Conservation (phyloP, 2,888 invertebrate genomes). For the Galeopsomyia nigrocyanea region DNA sequence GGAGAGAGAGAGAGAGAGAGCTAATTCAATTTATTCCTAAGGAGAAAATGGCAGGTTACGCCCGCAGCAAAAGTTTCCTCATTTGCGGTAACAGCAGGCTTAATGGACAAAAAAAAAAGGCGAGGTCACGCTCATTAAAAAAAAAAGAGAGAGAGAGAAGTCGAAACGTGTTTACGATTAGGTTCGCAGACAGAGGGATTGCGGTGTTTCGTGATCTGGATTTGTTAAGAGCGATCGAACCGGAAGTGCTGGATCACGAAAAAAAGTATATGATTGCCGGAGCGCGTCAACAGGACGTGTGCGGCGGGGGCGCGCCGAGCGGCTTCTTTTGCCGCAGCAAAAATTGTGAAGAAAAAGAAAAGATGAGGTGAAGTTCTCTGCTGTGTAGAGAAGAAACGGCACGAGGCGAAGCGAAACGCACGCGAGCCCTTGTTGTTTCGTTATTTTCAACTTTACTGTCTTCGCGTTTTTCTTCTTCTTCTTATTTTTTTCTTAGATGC, state of each 20-base stretch:
- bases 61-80: slow-evolving; percentile 10
- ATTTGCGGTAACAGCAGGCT: slow-evolving; percentile 8
- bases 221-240: slow-evolving; percentile 7
- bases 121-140: slow-evolving; percentile 1
- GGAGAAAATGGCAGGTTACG: slow-evolving; percentile 10
- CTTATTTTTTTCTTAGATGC: not conserved
- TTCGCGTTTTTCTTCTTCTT: slow-evolving; percentile 31
- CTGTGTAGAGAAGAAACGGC: not conserved
- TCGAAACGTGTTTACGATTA: slow-evolving; percentile 1
- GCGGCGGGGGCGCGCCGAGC: not conserved
- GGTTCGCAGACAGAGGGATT: not conserved
- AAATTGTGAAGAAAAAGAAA: slow-evolving; percentile 29
- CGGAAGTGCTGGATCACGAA: slow-evolving; percentile 29
- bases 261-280: not conserved
- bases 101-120: slow-evolving; percentile 21
- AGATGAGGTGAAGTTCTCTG: slow-evolving; percentile 8
- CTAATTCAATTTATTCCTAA: not conserved
- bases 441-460: slow-evolving; percentile 45
- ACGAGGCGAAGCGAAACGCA: slow-evolving; percentile 56
- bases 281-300: slow-evolving; percentile 14
- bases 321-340: slow-evolving; percentile 25
- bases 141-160: not conserved
- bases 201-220: slow-evolving; percentile 23
- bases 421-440: slow-evolving; percentile 46
- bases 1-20: slow-evolving; percentile 1